Evolutionary conservation across 1,140 invertebrate species (phyloP).

Genomic region (Bombus pyrosoma): DNA sequence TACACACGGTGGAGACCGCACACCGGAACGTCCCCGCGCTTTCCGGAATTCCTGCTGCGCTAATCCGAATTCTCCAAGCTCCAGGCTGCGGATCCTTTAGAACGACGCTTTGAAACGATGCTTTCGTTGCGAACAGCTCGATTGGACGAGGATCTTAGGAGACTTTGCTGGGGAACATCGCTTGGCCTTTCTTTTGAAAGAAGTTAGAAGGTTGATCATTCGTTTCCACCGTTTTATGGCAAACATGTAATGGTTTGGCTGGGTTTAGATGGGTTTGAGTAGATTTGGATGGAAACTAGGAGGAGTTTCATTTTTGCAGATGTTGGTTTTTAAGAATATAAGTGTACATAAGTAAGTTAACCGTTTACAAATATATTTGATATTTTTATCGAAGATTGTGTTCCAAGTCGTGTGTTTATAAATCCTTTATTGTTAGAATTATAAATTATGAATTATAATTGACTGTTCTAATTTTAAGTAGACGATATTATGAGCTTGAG

Average conservation of each 20-base stretch:
- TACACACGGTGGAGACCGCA: neutral
- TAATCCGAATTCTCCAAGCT: constrained; percentile 1
- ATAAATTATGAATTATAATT: too few relatives aligned
- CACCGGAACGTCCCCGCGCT: neutral
- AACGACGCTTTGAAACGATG: neutral
- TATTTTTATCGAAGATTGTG: too few relatives aligned
- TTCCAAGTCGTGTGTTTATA: too few relatives aligned
- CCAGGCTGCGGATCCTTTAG: neutral
- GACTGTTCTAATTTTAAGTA: too few relatives aligned
- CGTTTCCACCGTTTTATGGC: neutral
- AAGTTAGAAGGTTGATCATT: neutral
- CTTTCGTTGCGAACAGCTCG: neutral
- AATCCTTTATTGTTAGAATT: too few relatives aligned
- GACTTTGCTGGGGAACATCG: neutral
- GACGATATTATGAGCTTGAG: too few relatives aligned
- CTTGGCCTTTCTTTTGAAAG: neutral
- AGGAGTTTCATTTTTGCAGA: neutral
- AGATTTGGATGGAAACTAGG: neutral
- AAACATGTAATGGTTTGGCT: neutral
- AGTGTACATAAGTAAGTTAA: too few relatives aligned
- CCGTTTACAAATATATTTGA: too few relatives aligned
- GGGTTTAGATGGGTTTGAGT: neutral
- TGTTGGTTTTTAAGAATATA: neutral
- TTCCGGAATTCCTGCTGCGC: neutral
- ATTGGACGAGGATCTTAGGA: neutral